phyloP scores from a whole-genome alignment of 1,140 invertebrate genomes.

The Drosophila ogumai region DNA sequence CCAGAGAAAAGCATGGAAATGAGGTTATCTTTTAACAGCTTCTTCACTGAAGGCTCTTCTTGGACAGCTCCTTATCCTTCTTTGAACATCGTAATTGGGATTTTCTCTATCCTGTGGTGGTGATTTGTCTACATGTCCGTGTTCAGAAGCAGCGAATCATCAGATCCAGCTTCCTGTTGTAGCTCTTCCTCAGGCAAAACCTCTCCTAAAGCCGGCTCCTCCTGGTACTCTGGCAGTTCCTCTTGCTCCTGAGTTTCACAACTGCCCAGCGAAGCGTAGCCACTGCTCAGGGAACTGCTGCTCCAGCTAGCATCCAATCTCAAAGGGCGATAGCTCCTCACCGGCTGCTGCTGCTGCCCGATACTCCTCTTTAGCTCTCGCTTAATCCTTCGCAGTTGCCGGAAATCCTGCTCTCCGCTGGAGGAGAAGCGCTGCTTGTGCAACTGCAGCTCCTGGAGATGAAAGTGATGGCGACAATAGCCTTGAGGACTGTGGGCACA shows the following conservation, averaged over 20 bases:
- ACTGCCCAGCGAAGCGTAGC: constrained; percentile 54
- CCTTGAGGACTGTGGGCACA: constrained; percentile 83
- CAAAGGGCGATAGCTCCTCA: constrained; percentile 35
- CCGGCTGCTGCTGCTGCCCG: constrained; percentile 62
- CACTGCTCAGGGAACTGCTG: constrained; percentile 59
- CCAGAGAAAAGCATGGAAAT: not conserved
- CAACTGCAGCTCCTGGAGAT: constrained; percentile 71
- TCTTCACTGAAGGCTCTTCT: not conserved
- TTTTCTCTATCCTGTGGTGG: not conserved
- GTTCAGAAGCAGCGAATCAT: constrained; percentile 25
- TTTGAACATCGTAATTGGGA: not conserved
- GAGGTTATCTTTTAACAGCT: not conserved
- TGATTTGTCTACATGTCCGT: constrained; percentile 34
- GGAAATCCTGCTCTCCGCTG: constrained; percentile 57
- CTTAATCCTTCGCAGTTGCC: constrained; percentile 64
- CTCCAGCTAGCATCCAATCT: constrained; percentile 46
- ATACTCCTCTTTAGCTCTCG: constrained; percentile 70
- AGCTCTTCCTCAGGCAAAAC: not conserved
- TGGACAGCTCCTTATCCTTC: not conserved
- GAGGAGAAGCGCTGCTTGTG: constrained; percentile 25
- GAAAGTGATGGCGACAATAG: constrained; percentile 81
- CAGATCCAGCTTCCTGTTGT: not conserved
- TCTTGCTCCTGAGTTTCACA: constrained; percentile 29
- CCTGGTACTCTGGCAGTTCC: constrained; percentile 7
- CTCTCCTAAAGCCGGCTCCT: not conserved